Evolutionary conservation across 1,140 invertebrate species (phyloP), one percentile per base, ranked within the genome.

Genomic region (Tetramorium parvispinum): DNA sequence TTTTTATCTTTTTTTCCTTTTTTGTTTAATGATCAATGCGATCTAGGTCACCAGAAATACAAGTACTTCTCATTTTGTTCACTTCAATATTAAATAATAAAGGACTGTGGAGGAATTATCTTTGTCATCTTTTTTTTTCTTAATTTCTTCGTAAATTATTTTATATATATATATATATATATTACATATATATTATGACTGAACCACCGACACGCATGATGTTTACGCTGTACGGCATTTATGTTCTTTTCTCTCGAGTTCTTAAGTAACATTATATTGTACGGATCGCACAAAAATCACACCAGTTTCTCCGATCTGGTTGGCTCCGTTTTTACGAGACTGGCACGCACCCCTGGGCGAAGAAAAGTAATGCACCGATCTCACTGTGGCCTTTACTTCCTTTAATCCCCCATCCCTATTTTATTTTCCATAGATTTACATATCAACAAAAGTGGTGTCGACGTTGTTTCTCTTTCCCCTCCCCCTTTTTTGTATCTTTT

Each of bases 1-100:
- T 96, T 96, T 96, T 96, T 96, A 89, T 91, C 91, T 94, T 94
- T 92, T 96, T 88, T 53, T 18, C 18, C 85, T 87, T 91, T 88
- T 71, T 88, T 59, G 32, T 83, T 83, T 75, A 83, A 94, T 95
- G 92, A 94, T 95, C 92, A 95, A 94, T 95, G 92, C 92, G 92
- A 94, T 94, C 93, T 95, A 95, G 94, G 93, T 95, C 94, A 95
- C 93, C 94, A 93, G 93, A 95, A 94, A 94, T 94, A 95, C 94
- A 95, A 95, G 93, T 93, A 94, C 92, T 94, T 94, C 93, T 94
- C 91, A 91, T 92, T 93, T 93, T 94, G 86, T 92, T 91, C 90
- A 89, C 87, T 93, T 93, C 89, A 78, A 93, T 94, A 93, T 94
- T 94, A 94, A 95, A 94, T 94, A 94, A 95, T 94, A 95, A 94